Percentiles rank a stretch among this genome's conserved stretches.
Conservation (phyloP, 2,113 vertebrate genomes). For the Ailurus styani region DNA sequence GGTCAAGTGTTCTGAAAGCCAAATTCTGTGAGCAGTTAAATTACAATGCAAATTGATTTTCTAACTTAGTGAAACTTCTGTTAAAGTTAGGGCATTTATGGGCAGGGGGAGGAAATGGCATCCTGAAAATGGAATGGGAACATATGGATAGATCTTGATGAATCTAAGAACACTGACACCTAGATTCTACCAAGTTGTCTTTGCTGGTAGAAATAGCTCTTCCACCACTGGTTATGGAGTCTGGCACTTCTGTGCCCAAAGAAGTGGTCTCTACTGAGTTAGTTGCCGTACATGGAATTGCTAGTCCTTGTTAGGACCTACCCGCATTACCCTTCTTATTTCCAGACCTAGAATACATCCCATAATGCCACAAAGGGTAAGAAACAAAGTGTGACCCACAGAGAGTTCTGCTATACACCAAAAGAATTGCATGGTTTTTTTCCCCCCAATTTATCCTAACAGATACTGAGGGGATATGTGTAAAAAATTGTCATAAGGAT, state of each 20-base stretch:
- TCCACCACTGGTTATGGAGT: background rate
- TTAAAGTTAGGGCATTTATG: background rate
- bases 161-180: background rate
- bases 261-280: background rate
- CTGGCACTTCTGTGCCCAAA: background rate
- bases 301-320: background rate
- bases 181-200: background rate
- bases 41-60: background rate
- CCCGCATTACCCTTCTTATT: fast-evolving
- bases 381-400: background rate
- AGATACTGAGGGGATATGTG: background rate
- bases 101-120: background rate
- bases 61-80: background rate
- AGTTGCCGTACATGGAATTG: background rate
- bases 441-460: background rate
- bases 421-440: background rate
- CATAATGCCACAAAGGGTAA: background rate
- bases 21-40: background rate
- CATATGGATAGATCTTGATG: background rate
- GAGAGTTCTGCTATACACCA: background rate
- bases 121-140: background rate
- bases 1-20: background rate
- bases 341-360: background rate
- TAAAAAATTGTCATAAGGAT: background rate
- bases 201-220: background rate